Conservation (phyloP, 1,140 invertebrate species). For the Drosophila tani region DNA sequence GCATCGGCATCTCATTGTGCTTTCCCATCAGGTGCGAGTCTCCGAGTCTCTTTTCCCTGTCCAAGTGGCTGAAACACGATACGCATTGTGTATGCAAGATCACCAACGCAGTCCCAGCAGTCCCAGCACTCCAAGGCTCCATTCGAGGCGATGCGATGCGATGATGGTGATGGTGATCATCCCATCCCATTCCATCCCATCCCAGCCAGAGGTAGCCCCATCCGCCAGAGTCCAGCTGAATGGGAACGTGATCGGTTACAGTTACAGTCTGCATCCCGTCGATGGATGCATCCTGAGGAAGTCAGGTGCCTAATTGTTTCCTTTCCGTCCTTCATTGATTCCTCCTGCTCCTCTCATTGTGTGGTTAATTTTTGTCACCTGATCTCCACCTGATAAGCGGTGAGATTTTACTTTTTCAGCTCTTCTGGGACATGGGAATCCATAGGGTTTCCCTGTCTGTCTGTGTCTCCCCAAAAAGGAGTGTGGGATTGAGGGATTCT, state of each 20-base stretch:
- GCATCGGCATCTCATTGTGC: constrained; percentile 73
- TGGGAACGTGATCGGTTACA: constrained; percentile 72
- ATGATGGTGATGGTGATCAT: constrained; percentile 19
- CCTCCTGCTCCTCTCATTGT: constrained; percentile 34
- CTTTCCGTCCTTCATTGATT: constrained; percentile 64
- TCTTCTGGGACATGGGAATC: constrained; percentile 48
- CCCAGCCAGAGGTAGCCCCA: constrained; percentile 2
- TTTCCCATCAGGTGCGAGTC: constrained; percentile 78
- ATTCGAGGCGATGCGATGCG: neutral
- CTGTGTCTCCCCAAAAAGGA: neutral
- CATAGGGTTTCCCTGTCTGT: constrained; percentile 60
- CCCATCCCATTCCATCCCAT: constrained; percentile 12
- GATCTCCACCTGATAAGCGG: constrained; percentile 69
- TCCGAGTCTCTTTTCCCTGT: constrained; percentile 18
- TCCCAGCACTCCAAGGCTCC: constrained; percentile 19
- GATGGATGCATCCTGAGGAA: constrained; percentile 75
- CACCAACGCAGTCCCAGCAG: constrained; percentile 41
- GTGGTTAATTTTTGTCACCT: constrained; percentile 78
- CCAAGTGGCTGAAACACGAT: constrained; percentile 69
- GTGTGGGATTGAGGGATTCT: constrained; percentile 38
- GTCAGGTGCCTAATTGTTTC: constrained; percentile 83
- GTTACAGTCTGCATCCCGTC: constrained; percentile 60
- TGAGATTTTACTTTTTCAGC: constrained; percentile 19
- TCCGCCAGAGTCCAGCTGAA: constrained; percentile 21
- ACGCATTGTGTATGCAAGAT: constrained; percentile 82